Evolutionary conservation across 2,113 vertebrate genomes (phyloP), one percentile per base, ranked within the genome.

Genomic region (Brienomyrus longianalis): DNA sequence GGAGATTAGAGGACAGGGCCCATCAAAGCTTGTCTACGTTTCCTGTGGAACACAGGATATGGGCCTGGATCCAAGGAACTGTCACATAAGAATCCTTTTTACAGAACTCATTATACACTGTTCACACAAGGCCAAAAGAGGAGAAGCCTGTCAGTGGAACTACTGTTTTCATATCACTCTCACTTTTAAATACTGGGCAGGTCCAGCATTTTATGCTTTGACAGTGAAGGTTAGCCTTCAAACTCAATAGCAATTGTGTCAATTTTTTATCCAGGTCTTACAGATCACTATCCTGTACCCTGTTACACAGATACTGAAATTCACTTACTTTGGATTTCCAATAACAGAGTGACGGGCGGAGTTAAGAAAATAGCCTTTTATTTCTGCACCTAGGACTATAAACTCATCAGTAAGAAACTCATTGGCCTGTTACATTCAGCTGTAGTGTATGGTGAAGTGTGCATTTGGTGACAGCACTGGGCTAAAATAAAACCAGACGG

Each of bases 11-110:
- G 21, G 45, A 48, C 43, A n/a, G 43, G 43, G 21, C 1, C 13
- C 66, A 50, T 74, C 88, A 88, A n/a, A 15, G 62, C 50, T 89
- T 50, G 83, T 89, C 23, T 83, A 54, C 35, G 43, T 23, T n/a
- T 48, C 31, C 50, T 83, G 19, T 51, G 39, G n/a, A 23, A 43
- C 47, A 56, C 31, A 83, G 31, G 31, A 83, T 19, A 19, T n/a
- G 5, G 56, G 87, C 54, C 11, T 35, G 17, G 8, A 15, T 88
- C 87, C 54, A 88, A 19, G 47, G n/a, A 52, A 83, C 35, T 89
- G 27, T 21, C 48, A 51, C 70, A 80, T 52, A 48, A 83, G 31
- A 83, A 83, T 52, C 23, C 48, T 45, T 80, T 80, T 80, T 80
- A 19, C 74, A 80, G 83, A 50, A 85, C 19, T 27, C 8, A 47